phyloP scores from a whole-genome alignment of 2,797 vertebrate species.

The Cuniculus paca region DNA sequence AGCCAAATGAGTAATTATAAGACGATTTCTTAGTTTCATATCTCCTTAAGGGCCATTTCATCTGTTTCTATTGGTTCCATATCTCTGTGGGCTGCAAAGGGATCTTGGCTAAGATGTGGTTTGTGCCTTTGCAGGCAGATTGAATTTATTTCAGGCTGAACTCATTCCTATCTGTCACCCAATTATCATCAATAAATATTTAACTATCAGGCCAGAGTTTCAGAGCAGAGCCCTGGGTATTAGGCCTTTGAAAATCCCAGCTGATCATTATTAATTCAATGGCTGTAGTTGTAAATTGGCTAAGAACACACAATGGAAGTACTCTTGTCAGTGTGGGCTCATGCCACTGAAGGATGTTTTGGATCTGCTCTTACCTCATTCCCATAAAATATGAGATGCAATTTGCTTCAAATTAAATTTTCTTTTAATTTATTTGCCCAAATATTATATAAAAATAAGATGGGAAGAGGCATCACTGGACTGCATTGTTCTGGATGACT shows the following conservation, averaged over 20 bases:
- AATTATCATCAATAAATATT: slow-evolving; percentile 80
- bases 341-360: slow-evolving; percentile 30
- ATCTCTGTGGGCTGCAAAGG: neutral
- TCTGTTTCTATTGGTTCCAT: neutral
- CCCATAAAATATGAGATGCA: slow-evolving; percentile 44
- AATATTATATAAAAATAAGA: slow-evolving; percentile 55
- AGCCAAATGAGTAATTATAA: neutral
- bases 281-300: slow-evolving; percentile 72
- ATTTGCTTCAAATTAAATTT: slow-evolving; percentile 56
- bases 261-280: slow-evolving; percentile 83
- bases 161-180: neutral
- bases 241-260: slow-evolving; percentile 6
- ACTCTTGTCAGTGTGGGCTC: neutral
- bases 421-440: slow-evolving; percentile 33
- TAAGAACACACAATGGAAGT: slow-evolving; percentile 64
- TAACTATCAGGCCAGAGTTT: slow-evolving; percentile 73
- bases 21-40: neutral
- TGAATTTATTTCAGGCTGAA: slow-evolving; percentile 62
- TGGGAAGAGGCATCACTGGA: neutral
- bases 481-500: slow-evolving; percentile 44
- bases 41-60: neutral
- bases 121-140: neutral
- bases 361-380: slow-evolving; percentile 40
- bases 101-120: neutral
- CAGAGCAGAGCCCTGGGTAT: slow-evolving; percentile 33